Percentiles rank a stretch among this genome's conserved stretches.
phyloP scores from a whole-genome alignment of 2,797 vertebrate species.

The Gouania willdenowi region DNA sequence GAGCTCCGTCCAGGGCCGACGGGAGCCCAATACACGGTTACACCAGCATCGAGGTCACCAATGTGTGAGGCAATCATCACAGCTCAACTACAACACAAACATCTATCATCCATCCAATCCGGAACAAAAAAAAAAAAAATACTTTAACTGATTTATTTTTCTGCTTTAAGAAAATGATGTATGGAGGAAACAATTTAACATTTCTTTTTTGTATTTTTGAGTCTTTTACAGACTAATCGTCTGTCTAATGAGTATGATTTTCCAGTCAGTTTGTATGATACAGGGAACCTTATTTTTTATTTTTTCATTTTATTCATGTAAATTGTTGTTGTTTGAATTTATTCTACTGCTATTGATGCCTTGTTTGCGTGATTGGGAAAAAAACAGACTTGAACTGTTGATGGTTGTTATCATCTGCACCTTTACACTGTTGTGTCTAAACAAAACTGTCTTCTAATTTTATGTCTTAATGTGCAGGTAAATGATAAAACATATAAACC shows the following conservation, averaged over 20 bases:
- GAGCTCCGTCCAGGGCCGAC: slow-evolving; percentile 55
- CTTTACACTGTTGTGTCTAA: slow-evolving; percentile 53
- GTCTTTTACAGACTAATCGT: slow-evolving; percentile 8
- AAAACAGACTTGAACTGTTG: not conserved
- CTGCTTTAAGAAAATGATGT: slow-evolving; percentile 11
- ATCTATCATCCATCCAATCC: slow-evolving; percentile 18
- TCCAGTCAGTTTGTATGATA: slow-evolving; percentile 38
- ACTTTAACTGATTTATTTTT: slow-evolving; percentile 22
- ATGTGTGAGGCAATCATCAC: slow-evolving; percentile 63
- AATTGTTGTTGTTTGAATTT: slow-evolving; percentile 31
- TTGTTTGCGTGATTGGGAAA: slow-evolving; percentile 42
- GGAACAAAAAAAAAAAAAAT: no score
- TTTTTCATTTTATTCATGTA: slow-evolving; percentile 33
- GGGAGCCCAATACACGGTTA: slow-evolving; percentile 67
- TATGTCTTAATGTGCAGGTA: slow-evolving; percentile 55
- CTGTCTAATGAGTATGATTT: slow-evolving; percentile 56
- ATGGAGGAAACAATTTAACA: not conserved
- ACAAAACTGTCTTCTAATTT: slow-evolving; percentile 40
- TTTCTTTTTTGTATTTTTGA: slow-evolving; percentile 17
- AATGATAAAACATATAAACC: slow-evolving; percentile 18
- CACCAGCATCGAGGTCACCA: slow-evolving; percentile 74
- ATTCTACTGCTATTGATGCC: slow-evolving; percentile 48
- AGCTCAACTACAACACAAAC: slow-evolving; percentile 6
- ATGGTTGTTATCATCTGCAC: slow-evolving; percentile 50
- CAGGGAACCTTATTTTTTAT: slow-evolving; percentile 41